Evolutionary conservation across 2,888 invertebrate genomes (phyloP).

Genomic region (Caenorhabditis drosophilae): DNA sequence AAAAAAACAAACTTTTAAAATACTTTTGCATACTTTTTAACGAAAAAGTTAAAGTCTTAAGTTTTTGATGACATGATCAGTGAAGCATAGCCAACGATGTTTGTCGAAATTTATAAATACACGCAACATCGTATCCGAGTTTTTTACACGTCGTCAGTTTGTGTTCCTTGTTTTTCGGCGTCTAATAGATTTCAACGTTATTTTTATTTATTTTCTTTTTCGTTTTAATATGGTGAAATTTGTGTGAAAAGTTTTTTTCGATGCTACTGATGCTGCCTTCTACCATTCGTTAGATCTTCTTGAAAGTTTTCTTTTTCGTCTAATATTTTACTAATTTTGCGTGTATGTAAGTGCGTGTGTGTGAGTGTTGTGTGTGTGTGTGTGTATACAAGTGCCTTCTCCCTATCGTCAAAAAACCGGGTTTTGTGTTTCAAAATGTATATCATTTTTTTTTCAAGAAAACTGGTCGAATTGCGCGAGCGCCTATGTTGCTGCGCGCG

Average conservation of each 20-base stretch:
- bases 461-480: constrained; percentile 47
- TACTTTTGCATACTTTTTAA: no score
- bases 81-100: constrained; percentile 42
- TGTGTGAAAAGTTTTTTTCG: no score
- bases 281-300: no score
- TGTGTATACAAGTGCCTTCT: background rate
- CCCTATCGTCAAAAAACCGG: constrained; percentile 30
- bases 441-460: constrained; percentile 49
- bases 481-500: constrained; percentile 29
- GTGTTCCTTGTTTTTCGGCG: background rate
- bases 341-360: no score
- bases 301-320: no score
- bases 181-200: background rate
- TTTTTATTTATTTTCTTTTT: background rate
- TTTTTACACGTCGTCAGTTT: background rate
- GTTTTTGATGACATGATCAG: no score
- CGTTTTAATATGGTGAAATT: no score
- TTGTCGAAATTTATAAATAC: constrained; percentile 40
- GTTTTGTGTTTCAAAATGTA: constrained; percentile 41
- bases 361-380: no score
- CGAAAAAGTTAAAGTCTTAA: no score
- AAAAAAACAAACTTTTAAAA: no score
- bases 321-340: no score
- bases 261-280: background rate
- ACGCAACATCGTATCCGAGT: constrained; percentile 20